These are phyloP conservation scores for Atta cephalotes DNA, from an alignment of 1,140 invertebrate species.

Conservation along the genomic window DNA sequence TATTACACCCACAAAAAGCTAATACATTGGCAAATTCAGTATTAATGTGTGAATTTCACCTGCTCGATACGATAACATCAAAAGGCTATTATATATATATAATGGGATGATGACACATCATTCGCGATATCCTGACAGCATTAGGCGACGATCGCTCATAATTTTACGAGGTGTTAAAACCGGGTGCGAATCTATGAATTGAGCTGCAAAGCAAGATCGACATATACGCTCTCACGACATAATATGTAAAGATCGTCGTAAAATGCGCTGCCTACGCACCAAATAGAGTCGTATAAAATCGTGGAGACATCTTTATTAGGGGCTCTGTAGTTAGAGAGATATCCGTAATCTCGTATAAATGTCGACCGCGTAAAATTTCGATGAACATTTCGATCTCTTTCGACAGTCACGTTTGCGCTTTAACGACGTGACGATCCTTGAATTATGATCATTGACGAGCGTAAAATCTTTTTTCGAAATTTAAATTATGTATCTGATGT, in stretches of 20 bases:
- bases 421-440: constrained; percentile 62
- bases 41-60: constrained; percentile 55
- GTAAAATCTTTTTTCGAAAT: constrained; percentile 51
- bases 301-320: constrained; percentile 74
- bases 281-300: constrained; percentile 75
- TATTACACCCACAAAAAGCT: constrained; percentile 1
- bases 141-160: constrained; percentile 74
- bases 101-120: constrained; percentile 64
- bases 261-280: constrained; percentile 65
- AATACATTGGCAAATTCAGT: not conserved
- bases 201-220: constrained; percentile 32
- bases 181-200: constrained; percentile 68
- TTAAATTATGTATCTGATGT: constrained; percentile 32
- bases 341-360: constrained; percentile 29
- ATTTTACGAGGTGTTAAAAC: constrained; percentile 79
- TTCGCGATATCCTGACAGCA: constrained; percentile 60
- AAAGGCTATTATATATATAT: constrained; percentile 52
- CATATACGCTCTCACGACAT: constrained; percentile 60
- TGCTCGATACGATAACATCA: constrained; percentile 51
- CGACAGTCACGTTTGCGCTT: constrained; percentile 17
- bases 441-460: constrained; percentile 46
- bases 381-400: constrained; percentile 37
- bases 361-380: constrained; percentile 63
- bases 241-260: constrained; percentile 74
- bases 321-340: constrained; percentile 64